Conservation (phyloP, 2,888 invertebrate species). For the Cosmia trapezina region DNA sequence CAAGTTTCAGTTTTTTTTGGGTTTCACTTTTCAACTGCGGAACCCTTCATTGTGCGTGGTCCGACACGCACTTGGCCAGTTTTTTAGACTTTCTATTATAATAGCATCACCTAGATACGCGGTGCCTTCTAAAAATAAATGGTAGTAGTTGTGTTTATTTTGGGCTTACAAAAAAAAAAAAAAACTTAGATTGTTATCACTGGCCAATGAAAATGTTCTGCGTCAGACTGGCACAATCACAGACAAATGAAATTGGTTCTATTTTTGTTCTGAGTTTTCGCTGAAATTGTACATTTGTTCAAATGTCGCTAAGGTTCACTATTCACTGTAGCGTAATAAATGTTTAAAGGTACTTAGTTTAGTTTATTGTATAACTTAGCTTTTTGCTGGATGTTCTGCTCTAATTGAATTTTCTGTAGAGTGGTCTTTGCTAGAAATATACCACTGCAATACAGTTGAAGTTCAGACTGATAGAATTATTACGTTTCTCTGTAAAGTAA, state of each 20-base stretch:
- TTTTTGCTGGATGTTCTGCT: slow-evolving; percentile 29
- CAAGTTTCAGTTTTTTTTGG: no score
- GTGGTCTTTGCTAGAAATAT: slow-evolving; percentile 7
- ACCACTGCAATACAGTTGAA: background rate
- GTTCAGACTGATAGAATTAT: slow-evolving; percentile 4
- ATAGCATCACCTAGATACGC: background rate
- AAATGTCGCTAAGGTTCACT: slow-evolving; percentile 35
- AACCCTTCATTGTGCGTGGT: no score
- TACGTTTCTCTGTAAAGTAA: background rate
- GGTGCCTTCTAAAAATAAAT: slow-evolving; percentile 10
- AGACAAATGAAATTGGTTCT: slow-evolving; percentile 24
- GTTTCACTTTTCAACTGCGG: no score
- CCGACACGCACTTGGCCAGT: no score
- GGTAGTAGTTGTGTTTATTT: background rate
- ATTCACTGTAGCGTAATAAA: slow-evolving; percentile 47
- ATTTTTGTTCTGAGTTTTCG: slow-evolving; percentile 31
- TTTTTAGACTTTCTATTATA: background rate
- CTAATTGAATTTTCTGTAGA: slow-evolving; percentile 50
- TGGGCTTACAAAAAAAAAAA: background rate
- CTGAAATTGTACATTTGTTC: slow-evolving; percentile 33
- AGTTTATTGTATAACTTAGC: slow-evolving; percentile 35
- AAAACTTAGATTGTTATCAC: slow-evolving; percentile 13
- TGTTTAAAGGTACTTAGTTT: slow-evolving; percentile 41
- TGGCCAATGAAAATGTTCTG: slow-evolving; percentile 11
- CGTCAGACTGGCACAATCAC: slow-evolving; percentile 17